phyloP scores from a whole-genome alignment of 2,888 invertebrate species.

The Acanthosoma haemorrhoidale region DNA sequence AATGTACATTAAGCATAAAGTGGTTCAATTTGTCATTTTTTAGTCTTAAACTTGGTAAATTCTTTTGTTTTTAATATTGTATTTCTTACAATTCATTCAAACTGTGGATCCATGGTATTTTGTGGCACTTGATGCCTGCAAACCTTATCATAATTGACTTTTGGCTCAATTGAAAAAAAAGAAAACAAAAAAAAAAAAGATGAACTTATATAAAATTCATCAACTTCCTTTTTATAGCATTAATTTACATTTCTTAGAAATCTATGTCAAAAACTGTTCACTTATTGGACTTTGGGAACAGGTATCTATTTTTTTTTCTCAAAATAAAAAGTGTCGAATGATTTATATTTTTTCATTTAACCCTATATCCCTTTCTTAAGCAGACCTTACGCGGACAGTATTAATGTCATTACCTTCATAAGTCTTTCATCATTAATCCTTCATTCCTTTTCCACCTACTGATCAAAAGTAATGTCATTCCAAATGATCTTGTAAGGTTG shows the following conservation, averaged over 20 bases:
- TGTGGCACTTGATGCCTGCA: constrained; percentile 27
- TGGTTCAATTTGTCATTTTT: constrained; percentile 23
- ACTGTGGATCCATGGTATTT: constrained; percentile 18
- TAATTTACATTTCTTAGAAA: constrained; percentile 26
- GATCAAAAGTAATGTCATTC: no score
- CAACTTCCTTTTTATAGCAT: constrained; percentile 26
- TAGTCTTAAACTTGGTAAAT: no score
- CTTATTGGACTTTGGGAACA: constrained; percentile 29
- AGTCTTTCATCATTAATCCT: no score
- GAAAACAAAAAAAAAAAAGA: background rate
- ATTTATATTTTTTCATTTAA: background rate
- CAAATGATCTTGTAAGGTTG: no score
- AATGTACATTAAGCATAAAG: constrained; percentile 11
- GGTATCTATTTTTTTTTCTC: constrained; percentile 31
- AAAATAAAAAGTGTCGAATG: constrained; percentile 29
- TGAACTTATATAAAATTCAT: constrained; percentile 17
- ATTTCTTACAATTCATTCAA: background rate
- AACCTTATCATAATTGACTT: constrained; percentile 21
- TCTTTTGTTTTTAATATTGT: background rate
- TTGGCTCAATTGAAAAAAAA: constrained; percentile 23
- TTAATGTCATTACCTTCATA: no score
- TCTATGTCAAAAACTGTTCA: constrained; percentile 27
- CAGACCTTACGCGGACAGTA: no score
- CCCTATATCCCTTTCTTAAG: background rate
- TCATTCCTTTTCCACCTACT: no score